A percentile compares a stretch with the other conserved stretches of the same genome.
phyloP scores from a whole-genome alignment of 2,888 invertebrate genomes.

The Hypselothyrea guttata region DNA sequence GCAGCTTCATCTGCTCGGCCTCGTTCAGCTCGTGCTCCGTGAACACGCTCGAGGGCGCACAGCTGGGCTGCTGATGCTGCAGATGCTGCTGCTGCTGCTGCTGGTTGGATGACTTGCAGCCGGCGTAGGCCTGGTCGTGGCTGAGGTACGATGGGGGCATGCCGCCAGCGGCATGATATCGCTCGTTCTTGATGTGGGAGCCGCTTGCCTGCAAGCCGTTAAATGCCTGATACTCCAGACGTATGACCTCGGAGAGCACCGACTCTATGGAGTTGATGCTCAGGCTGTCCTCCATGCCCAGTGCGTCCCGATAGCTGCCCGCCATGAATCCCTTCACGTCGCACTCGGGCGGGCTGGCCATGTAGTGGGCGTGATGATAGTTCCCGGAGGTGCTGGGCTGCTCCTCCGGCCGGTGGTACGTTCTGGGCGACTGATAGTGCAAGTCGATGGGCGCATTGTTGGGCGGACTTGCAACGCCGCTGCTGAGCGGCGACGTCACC shows the following conservation, averaged over 20 bases:
- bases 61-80: conserved; percentile 61
- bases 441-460: conserved; percentile 52
- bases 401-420: conserved; percentile 45
- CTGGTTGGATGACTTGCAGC: conserved; percentile 45
- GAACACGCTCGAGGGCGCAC: conserved; percentile 67
- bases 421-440: conserved; percentile 62
- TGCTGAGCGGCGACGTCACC: conserved; percentile 46
- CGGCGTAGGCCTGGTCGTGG: conserved; percentile 27
- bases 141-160: conserved; percentile 23
- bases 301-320: conserved; percentile 57
- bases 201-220: conserved; percentile 65
- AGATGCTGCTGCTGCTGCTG: conserved; percentile 44
- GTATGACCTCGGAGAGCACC: conserved; percentile 92
- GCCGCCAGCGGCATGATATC: conserved; percentile 52
- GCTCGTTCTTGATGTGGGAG: conserved; percentile 72
- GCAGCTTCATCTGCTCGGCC: conserved; percentile 91
- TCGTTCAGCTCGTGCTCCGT: conserved; percentile 85
- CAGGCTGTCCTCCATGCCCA: conserved; percentile 48
- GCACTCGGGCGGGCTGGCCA: conserved; percentile 62
- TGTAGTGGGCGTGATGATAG: conserved; percentile 46
- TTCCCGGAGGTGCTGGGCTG: conserved; percentile 64
- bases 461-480: conserved; percentile 43
- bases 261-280: conserved; percentile 87
- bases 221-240: conserved; percentile 89
- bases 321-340: conserved; percentile 71